phyloP scores from a whole-genome alignment of 2,797 vertebrate genomes.

The Carduelis carduelis region DNA sequence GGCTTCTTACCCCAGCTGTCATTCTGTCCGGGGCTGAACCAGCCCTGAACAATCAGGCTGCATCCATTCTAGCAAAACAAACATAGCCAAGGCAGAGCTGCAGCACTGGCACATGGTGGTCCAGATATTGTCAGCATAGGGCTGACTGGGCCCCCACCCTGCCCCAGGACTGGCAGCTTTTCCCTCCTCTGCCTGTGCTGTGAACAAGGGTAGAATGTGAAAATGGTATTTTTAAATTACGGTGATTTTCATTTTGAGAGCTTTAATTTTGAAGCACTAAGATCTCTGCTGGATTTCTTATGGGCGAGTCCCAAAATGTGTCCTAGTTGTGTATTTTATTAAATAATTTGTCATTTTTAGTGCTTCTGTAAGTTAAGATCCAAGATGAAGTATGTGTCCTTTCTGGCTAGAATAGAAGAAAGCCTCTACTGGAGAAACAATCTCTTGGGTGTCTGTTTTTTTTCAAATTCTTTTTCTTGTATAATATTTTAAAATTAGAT shows the following conservation, averaged over 20 bases:
- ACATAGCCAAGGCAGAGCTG: not conserved
- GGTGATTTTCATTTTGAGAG: not conserved
- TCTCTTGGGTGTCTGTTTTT: not conserved
- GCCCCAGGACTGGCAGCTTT: not conserved
- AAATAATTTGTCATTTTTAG: not conserved
- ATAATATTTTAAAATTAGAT: not conserved
- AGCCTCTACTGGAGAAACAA: not conserved
- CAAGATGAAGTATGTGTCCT: not conserved
- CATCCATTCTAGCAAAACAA: not conserved
- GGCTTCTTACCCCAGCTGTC: not conserved
- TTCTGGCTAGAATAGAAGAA: not conserved
- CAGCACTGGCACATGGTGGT: not conserved
- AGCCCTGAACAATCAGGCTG: not conserved
- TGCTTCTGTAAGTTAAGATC: not conserved
- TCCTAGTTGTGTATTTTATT: not conserved
- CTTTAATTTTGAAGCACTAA: not conserved
- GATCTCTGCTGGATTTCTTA: not conserved
- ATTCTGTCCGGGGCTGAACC: not conserved
- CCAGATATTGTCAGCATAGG: fast-evolving
- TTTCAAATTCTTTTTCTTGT: not conserved
- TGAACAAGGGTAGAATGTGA: not conserved
- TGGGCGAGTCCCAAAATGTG: not conserved
- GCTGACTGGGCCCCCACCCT: not conserved
- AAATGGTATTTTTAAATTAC: not conserved
- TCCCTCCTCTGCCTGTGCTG: not conserved